Conservation (phyloP, 2,888 invertebrate species). For the Lasioglossum malachurum region DNA sequence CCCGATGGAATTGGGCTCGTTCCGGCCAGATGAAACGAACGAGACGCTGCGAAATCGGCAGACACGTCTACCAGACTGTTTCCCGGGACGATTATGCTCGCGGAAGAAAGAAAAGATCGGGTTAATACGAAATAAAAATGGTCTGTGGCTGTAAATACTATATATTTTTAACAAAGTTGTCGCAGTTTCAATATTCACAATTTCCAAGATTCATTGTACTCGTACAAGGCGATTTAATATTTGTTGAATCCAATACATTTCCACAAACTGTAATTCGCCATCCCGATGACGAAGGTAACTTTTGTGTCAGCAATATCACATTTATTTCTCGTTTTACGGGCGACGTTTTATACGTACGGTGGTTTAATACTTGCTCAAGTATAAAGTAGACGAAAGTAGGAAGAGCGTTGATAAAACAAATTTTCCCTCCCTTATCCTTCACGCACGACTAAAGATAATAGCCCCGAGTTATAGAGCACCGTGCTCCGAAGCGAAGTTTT, state of each 20-base stretch:
- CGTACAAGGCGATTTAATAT: neutral
- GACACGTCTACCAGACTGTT: constrained; percentile 76
- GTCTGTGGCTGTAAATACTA: no score
- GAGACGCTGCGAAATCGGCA: constrained; percentile 60
- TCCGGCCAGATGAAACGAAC: constrained; percentile 64
- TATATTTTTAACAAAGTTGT: no score
- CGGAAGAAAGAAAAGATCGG: constrained; percentile 57
- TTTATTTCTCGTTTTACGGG: neutral
- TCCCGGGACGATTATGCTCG: constrained; percentile 74
- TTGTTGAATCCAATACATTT: neutral
- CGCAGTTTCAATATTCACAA: neutral
- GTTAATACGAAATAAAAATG: neutral
- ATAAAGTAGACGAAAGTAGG: constrained; percentile 1
- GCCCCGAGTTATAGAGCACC: constrained; percentile 45
- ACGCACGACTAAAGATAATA: constrained; percentile 61
- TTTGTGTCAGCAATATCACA: neutral
- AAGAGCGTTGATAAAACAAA: constrained; percentile 49
- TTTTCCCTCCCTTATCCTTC: constrained; percentile 59
- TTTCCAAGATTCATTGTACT: no score
- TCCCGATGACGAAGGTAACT: neutral
- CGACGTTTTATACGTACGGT: neutral
- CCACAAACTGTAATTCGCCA: neutral
- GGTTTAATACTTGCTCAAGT: constrained; percentile 12
- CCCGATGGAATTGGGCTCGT: constrained; percentile 51
- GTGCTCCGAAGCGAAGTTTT: constrained; percentile 39